phyloP scores from a whole-genome alignment of 1,140 invertebrate species.

The Mactra quadrangularis region DNA sequence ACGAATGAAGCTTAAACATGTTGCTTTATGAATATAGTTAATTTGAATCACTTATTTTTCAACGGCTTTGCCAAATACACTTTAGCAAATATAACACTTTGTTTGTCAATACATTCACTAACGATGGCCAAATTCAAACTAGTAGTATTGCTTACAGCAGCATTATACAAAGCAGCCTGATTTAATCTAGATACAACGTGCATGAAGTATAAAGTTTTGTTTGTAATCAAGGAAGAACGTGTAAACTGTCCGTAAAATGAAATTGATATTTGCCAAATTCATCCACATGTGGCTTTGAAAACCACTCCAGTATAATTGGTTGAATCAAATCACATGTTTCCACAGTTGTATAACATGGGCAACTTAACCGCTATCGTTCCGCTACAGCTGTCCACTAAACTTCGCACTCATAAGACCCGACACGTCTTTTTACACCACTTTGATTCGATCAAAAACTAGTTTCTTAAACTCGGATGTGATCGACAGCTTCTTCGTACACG shows the following conservation, averaged over 20 bases:
- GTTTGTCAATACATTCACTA: constrained; percentile 52
- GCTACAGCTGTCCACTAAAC: background rate
- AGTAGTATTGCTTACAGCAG: constrained; percentile 5
- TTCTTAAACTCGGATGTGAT: too few species aligned
- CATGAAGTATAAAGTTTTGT: constrained; percentile 27
- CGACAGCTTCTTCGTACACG: too few species aligned
- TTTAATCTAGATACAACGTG: constrained; percentile 31
- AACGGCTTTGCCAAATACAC: constrained; percentile 32
- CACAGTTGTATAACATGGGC: too few species aligned
- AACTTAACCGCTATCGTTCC: background rate
- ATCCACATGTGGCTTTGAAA: background rate
- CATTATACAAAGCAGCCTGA: constrained; percentile 29
- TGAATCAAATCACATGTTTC: too few species aligned
- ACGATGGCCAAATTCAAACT: constrained; percentile 26
- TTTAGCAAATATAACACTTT: constrained; percentile 42
- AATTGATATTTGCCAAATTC: background rate
- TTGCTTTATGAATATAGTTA: constrained; percentile 23
- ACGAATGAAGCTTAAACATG: constrained; percentile 29
- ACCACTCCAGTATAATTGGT: background rate
- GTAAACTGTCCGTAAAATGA: constrained; percentile 17
- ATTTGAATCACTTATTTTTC: background rate
- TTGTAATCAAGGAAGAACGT: constrained; percentile 3
- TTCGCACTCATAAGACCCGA: background rate
- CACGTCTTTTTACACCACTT: constrained; percentile 3
- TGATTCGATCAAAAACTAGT: too few species aligned